Evolutionary conservation across 2,888 invertebrate species (phyloP).

Genomic region (Erynnis tages): DNA sequence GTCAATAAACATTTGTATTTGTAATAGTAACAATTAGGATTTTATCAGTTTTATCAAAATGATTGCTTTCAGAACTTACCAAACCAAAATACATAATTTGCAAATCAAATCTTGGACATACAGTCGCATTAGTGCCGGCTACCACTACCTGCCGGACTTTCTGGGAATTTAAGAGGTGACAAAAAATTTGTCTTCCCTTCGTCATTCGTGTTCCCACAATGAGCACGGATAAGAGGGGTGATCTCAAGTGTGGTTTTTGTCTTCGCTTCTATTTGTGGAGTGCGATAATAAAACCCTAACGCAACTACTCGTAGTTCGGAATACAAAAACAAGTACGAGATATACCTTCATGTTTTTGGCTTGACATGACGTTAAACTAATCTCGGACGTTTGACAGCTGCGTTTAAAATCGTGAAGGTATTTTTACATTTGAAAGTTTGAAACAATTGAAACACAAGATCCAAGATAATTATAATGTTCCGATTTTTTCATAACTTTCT

Average conservation of each 20-base stretch:
- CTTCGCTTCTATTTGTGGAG: slow-evolving; percentile 66
- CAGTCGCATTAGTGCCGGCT: slow-evolving; percentile 43
- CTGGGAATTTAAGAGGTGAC: slow-evolving; percentile 51
- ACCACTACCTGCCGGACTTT: slow-evolving; percentile 73
- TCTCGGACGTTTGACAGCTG: slow-evolving; percentile 2
- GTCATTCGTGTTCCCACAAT: slow-evolving; percentile 75
- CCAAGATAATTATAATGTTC: not conserved
- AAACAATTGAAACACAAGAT: not conserved
- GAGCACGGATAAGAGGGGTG: slow-evolving; percentile 61
- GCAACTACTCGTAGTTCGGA: slow-evolving; percentile 42
- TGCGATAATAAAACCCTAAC: slow-evolving; percentile 64
- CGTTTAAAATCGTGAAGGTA: not conserved
- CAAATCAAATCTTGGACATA: slow-evolving; percentile 45
- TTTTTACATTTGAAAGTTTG: no score
- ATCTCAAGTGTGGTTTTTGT: slow-evolving; percentile 76
- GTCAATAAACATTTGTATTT: no score
- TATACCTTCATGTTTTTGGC: not conserved
- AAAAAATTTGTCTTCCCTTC: slow-evolving; percentile 63
- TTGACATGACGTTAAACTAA: not conserved
- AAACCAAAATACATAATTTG: slow-evolving; percentile 32
- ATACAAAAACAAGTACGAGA: slow-evolving; percentile 4
- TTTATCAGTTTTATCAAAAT: no score
- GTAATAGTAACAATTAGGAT: no score
- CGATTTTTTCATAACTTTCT: not conserved
- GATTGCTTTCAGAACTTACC: not conserved